Evolutionary conservation across 2,113 vertebrate genomes (phyloP), one percentile per base, ranked within the genome.

Genomic region (Antigone vipio): DNA sequence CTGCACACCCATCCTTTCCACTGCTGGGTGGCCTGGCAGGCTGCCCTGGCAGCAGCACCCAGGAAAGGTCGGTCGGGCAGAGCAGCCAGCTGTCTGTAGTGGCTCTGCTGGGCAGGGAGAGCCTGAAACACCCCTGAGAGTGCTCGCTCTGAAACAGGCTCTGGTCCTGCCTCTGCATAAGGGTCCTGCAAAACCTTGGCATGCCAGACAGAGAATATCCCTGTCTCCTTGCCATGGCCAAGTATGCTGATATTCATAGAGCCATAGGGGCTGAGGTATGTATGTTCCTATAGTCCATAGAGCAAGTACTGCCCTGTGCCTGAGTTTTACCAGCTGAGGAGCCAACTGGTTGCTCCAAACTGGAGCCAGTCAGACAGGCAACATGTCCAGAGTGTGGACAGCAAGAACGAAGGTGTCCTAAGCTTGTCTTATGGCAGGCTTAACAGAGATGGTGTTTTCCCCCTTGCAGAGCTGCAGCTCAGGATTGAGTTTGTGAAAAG

Each of bases 1-100:
- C 12, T 9, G 16, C 7, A 2, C 20, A 15, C 20, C 49, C 55
- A 4, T 10, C 7, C 0, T 6, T 24, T 50, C 59, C 59, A 10
- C 20, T 58, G 30, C 14, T 0, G 7, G 24, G 8, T 38, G 64
- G 55, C 26, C 34, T 8, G 45, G 45, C 29, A 27, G 56, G 42
- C 22, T 38, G 71, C 60, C 49, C 40, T 30, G 53, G 20, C 32
- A 59, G 44, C 44, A 30, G 23, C 9, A 4, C 35, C 26, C 10
- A 9, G 26, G 66, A 13, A 29, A 20, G 30, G 21, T 2, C 56
- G 40, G 29, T 26, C 30, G 40, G n/a, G 29, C n/a, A 11, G n/a
- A n/a, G 49, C 42, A 58, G 16, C 76, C 20, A 26, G 24, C 30
- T 21, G 6, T 30, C 75, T 64, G 29, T 29, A n/a, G 75, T 10